These are phyloP conservation scores for Onthophagus taurus DNA, from an alignment of 1,140 invertebrate species.

Conservation along the genomic window DNA sequence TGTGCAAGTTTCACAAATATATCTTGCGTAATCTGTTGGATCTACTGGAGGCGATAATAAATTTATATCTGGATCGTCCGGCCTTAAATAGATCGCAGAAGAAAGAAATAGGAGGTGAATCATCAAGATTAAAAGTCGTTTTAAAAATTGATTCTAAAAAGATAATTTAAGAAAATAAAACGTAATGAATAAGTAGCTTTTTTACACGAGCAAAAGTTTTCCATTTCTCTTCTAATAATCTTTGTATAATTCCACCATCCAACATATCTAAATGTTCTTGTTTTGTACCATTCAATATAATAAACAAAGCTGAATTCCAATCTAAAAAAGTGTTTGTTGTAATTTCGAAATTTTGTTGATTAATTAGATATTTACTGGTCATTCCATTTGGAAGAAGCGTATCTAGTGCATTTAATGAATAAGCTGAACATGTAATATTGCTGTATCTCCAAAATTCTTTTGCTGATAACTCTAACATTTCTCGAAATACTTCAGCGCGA, in stretches of 20 bases:
- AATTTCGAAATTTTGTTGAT: not conserved
- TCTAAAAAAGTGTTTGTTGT: slow-evolving; percentile 50
- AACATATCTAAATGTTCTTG: slow-evolving; percentile 98
- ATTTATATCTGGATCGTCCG: slow-evolving; percentile 47
- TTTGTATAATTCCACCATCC: slow-evolving; percentile 94
- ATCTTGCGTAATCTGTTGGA: slow-evolving; percentile 47
- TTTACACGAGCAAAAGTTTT: slow-evolving; percentile 92
- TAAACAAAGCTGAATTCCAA: slow-evolving; percentile 97
- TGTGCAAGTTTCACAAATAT: slow-evolving; percentile 75
- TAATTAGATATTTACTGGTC: slow-evolving; percentile 64
- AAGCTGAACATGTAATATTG: slow-evolving; percentile 97
- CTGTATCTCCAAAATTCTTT: slow-evolving; percentile 98
- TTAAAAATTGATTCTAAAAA: slow-evolving; percentile 79
- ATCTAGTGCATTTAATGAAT: slow-evolving; percentile 92
- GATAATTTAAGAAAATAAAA: slow-evolving; percentile 10
- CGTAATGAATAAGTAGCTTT: not conserved
- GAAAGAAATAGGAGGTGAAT: slow-evolving; percentile 84
- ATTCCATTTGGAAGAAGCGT: slow-evolving; percentile 87
- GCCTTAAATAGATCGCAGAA: slow-evolving; percentile 80
- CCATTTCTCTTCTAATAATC: slow-evolving; percentile 97
- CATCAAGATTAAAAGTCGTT: slow-evolving; percentile 75
- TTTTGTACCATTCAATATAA: slow-evolving; percentile 94
- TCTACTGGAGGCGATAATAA: slow-evolving; percentile 48
- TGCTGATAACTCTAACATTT: slow-evolving; percentile 94
- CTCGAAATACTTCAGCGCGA: slow-evolving; percentile 88